Evolutionary conservation across 2,113 vertebrate genomes (phyloP).

Genomic region (Perognathus longimembris): DNA sequence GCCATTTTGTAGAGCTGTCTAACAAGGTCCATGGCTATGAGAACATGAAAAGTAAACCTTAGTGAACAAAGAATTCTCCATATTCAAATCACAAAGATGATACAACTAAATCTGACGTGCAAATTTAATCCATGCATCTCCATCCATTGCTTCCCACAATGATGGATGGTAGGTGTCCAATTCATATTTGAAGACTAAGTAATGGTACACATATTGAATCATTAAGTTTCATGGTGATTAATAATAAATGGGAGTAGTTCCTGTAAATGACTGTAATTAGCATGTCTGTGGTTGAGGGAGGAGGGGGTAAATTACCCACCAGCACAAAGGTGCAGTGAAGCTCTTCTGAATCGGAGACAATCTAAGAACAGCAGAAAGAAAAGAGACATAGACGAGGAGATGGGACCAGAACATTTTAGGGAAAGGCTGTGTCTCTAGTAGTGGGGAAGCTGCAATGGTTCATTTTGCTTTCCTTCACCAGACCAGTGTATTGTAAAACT

Average conservation of each 20-base stretch:
- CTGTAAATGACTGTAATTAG: slow-evolving; percentile 52
- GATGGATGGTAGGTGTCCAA: background rate
- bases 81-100: slow-evolving; percentile 48
- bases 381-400: background rate
- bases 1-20: background rate
- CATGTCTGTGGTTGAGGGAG: slow-evolving; percentile 30
- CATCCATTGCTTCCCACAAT: background rate
- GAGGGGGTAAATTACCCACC: background rate
- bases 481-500: background rate
- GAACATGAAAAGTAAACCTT: background rate
- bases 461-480: background rate
- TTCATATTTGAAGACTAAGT: slow-evolving; percentile 34
- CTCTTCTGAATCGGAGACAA: slow-evolving; percentile 1
- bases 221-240: slow-evolving; percentile 4
- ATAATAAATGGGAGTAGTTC: slow-evolving; percentile 61
- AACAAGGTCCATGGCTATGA: background rate
- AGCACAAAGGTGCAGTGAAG: background rate
- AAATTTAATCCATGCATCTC: slow-evolving; percentile 18
- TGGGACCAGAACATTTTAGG: background rate
- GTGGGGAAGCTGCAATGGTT: background rate
- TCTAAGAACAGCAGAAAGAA: background rate
- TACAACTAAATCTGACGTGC: background rate
- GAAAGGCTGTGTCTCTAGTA: background rate
- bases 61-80: background rate
- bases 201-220: slow-evolving; percentile 15